Conservation (phyloP, 2,888 invertebrate genomes). For the Dicyrtomina minuta region DNA sequence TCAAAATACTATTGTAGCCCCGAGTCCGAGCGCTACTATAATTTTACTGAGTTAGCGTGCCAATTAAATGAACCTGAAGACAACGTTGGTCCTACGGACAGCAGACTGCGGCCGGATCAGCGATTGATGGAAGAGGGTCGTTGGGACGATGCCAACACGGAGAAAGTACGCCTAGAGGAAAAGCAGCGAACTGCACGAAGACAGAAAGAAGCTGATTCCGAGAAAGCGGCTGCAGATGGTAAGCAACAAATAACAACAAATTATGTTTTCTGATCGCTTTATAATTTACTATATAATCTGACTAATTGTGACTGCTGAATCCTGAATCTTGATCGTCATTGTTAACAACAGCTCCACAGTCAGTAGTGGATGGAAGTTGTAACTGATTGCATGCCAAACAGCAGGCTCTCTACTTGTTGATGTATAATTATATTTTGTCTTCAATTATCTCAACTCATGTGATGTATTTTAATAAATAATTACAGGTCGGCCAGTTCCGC, state of each 20-base stretch:
- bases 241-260: too few relatives aligned
- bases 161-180: conserved; percentile 86
- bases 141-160: conserved; percentile 87
- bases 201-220: conserved; percentile 75
- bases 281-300: too few relatives aligned
- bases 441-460: background rate
- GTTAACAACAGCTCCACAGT: background rate
- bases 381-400: too few relatives aligned
- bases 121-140: conserved; percentile 92
- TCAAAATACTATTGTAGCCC: conserved; percentile 57
- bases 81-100: conserved; percentile 92
- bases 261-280: too few relatives aligned
- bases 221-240: conserved; percentile 62
- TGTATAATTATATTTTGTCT: too few relatives aligned
- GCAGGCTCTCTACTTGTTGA: too few relatives aligned
- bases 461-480: background rate
- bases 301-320: too few relatives aligned
- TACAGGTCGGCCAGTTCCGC: conserved; percentile 67
- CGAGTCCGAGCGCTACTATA: conserved; percentile 77
- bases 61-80: conserved; percentile 94
- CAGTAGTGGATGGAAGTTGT: background rate
- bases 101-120: conserved; percentile 90
- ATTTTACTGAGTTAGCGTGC: conserved; percentile 91
- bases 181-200: conserved; percentile 85
- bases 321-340: background rate